A percentile compares a stretch with the other conserved stretches of the same genome.
Evolutionary conservation across 2,797 vertebrate species (phyloP).

Genomic region (Atherinosoma microstoma): DNA sequence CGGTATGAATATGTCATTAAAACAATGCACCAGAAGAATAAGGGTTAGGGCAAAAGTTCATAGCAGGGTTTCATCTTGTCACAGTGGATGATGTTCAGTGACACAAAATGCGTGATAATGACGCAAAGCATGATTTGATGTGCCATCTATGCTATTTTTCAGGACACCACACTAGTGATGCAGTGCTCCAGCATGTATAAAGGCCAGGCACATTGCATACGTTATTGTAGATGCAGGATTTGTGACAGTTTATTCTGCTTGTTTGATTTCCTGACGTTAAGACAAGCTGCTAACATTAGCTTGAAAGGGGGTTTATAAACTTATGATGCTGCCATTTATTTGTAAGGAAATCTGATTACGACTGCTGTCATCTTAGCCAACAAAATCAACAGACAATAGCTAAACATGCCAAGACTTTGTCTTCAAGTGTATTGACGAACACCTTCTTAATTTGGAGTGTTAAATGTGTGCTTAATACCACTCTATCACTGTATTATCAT

Average conservation of each 20-base stretch:
- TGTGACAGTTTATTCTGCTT: neutral
- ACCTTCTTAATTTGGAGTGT: neutral
- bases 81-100: neutral
- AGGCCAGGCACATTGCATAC: neutral
- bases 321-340: neutral
- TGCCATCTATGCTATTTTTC: neutral
- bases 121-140: neutral
- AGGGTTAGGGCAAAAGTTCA: neutral
- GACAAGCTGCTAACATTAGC: neutral
- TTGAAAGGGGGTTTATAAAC: neutral
- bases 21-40: neutral
- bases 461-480: neutral
- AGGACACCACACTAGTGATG: neutral
- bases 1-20: too few species aligned
- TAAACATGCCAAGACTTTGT: neutral
- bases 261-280: neutral
- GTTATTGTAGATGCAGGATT: neutral
- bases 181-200: neutral
- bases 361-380: neutral
- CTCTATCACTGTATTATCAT: neutral
- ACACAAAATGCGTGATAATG: neutral
- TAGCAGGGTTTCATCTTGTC: neutral
- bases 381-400: neutral
- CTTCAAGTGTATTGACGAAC: neutral
- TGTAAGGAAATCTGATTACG: neutral